A percentile compares a stretch with the other conserved stretches of the same genome.
Evolutionary conservation across 2,797 vertebrate genomes (phyloP).

Genomic region (Eleutherodactylus coqui): DNA sequence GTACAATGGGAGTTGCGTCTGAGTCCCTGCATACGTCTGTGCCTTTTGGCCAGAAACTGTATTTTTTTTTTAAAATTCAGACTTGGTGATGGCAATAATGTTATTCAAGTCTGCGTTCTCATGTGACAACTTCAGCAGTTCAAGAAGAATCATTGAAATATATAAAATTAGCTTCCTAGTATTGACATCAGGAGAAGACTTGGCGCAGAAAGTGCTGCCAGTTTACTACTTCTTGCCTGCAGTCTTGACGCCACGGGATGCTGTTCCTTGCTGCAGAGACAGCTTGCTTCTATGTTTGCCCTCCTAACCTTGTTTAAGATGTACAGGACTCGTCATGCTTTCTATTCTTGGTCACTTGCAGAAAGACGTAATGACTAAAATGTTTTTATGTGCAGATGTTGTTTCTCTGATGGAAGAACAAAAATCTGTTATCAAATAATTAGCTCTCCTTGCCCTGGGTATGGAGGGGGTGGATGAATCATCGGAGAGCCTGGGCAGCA

Average conservation of each 20-base stretch:
- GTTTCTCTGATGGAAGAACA: conserved; percentile 62
- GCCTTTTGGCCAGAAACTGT: too few relatives aligned
- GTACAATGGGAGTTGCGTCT: too few relatives aligned
- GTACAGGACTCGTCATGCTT: conserved; percentile 43
- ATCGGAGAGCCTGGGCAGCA: conserved; percentile 51
- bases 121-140: not conserved
- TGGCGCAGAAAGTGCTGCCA: not conserved
- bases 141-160: too few relatives aligned
- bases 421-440: conserved; percentile 63
- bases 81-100: too few relatives aligned
- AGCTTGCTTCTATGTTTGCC: conserved; percentile 33
- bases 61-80: too few relatives aligned
- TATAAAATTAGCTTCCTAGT: not conserved
- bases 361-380: conserved; percentile 52
- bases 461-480: conserved; percentile 61
- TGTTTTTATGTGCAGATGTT: conserved; percentile 63
- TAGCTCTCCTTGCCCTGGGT: conserved; percentile 61
- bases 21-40: too few relatives aligned
- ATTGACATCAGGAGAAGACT: not conserved
- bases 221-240: not conserved
- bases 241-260: not conserved
- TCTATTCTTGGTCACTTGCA: conserved; percentile 56
- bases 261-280: conserved; percentile 5
- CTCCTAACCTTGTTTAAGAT: conserved; percentile 51
- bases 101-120: too few relatives aligned